Conservation (phyloP, 2,113 vertebrate species). For the Girardinichthys multiradiatus region DNA sequence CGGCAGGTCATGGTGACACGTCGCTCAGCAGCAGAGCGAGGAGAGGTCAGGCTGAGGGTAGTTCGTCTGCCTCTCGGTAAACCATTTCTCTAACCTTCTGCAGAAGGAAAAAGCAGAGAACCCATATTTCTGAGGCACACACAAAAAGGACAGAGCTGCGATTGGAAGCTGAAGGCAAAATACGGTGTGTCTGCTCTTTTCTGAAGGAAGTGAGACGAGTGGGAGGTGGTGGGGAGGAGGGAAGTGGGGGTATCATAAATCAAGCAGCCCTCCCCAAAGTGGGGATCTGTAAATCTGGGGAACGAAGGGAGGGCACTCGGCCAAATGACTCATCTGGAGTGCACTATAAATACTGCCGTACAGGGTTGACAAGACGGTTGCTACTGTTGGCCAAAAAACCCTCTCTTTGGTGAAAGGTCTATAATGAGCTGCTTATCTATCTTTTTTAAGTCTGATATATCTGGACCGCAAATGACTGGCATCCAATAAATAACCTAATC, state of each 20-base stretch:
- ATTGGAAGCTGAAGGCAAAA: conserved; percentile 49
- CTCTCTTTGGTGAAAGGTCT: conserved; percentile 40
- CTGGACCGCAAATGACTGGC: conserved; percentile 22
- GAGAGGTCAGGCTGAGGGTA: conserved; percentile 52
- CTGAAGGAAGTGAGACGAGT: conserved; percentile 60
- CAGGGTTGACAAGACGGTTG: conserved; percentile 57
- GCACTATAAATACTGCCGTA: conserved; percentile 80
- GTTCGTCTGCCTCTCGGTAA: conserved; percentile 45
- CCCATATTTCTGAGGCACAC: conserved; percentile 26
- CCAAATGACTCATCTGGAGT: conserved; percentile 71
- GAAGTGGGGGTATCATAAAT: conserved; percentile 73
- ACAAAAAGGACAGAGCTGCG: conserved; percentile 14
- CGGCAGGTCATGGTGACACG: conserved; percentile 39
- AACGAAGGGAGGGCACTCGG: conserved; percentile 65
- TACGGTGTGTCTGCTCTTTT: conserved; percentile 57
- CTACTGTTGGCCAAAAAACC: conserved; percentile 60
- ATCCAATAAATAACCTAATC: conserved; percentile 14
- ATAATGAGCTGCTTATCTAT: conserved; percentile 53
- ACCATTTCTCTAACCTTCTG: conserved; percentile 21
- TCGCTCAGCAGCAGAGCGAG: conserved; percentile 59
- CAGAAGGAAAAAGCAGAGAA: conserved; percentile 33
- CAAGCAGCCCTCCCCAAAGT: conserved; percentile 58
- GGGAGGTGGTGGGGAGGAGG: conserved; percentile 30
- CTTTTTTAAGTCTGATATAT: conserved; percentile 37
- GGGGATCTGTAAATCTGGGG: conserved; percentile 77